Evolutionary conservation across 2,888 invertebrate genomes (phyloP).

Genomic region (Cecidostiba fungosa): DNA sequence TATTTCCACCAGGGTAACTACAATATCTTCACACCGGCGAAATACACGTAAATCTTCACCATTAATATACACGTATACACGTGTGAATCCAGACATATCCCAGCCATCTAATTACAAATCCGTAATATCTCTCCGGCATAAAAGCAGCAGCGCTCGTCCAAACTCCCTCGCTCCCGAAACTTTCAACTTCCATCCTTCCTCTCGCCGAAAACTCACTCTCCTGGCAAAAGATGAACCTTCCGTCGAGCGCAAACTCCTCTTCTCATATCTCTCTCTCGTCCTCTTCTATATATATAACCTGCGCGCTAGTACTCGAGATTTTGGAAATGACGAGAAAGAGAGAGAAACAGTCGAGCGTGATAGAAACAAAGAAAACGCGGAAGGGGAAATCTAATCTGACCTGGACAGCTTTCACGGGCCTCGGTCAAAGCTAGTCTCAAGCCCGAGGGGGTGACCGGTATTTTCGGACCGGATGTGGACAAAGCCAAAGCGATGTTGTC

Average conservation of each 20-base stretch:
- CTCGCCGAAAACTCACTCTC: not conserved
- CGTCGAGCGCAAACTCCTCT: not conserved
- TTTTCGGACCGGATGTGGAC: conserved; percentile 30
- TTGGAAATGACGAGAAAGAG: not conserved
- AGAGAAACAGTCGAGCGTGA: conserved; percentile 3
- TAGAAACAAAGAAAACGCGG: conserved; percentile 21
- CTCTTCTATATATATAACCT: not conserved
- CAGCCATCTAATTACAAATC: conserved; percentile 41
- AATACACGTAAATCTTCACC: too few species aligned
- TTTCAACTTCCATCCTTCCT: conserved; percentile 7
- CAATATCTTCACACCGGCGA: not conserved
- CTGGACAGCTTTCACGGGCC: not conserved
- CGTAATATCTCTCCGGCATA: conserved; percentile 22
- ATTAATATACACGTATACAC: not conserved
- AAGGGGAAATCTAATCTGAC: conserved; percentile 12
- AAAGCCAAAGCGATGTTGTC: conserved; percentile 19
- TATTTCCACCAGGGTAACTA: too few species aligned
- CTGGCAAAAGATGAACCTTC: not conserved
- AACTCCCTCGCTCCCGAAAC: not conserved
- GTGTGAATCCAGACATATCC: not conserved
- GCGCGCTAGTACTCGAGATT: not conserved
- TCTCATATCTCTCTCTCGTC: not conserved
- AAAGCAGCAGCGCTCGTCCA: conserved; percentile 5
- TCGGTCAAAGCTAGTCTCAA: conserved; percentile 32
- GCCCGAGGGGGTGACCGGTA: not conserved